These are phyloP conservation scores for Eledona agricola DNA, from an alignment of 2,888 invertebrate species.

Conservation along the genomic window DNA sequence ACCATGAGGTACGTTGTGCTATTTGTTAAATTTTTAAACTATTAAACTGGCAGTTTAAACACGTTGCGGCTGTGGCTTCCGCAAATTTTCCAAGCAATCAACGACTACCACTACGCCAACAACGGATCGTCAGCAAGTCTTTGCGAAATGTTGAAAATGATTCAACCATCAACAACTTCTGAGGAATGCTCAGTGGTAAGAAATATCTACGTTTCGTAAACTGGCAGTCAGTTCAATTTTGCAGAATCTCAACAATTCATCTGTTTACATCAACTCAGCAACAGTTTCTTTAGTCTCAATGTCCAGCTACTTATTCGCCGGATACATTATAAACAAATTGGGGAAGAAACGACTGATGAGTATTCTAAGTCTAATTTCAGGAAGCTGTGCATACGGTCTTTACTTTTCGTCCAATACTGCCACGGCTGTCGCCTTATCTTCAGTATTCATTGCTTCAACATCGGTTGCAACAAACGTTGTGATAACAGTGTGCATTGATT, in stretches of 20 bases:
- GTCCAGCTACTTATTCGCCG: conserved; percentile 70
- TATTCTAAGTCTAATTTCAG: conserved; percentile 59
- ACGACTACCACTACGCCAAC: conserved; percentile 52
- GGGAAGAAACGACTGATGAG: conserved; percentile 67
- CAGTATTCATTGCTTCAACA: conserved; percentile 66
- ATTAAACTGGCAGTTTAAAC: conserved; percentile 64
- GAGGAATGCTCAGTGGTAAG: conserved; percentile 57
- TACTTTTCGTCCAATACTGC: conserved; percentile 67
- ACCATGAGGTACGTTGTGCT: conserved; percentile 68
- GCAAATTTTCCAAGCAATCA: conserved; percentile 79
- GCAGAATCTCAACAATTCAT: conserved; percentile 52
- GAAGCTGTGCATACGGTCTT: conserved; percentile 64
- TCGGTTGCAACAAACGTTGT: conserved; percentile 69
- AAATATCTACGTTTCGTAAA: conserved; percentile 10
- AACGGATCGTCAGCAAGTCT: conserved; percentile 54
- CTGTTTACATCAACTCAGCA: conserved; percentile 74
- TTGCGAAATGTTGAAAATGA: conserved; percentile 64
- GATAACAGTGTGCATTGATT: conserved; percentile 70
- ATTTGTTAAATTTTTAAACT: conserved; percentile 1
- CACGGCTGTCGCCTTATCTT: conserved; percentile 66
- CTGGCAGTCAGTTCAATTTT: conserved; percentile 28
- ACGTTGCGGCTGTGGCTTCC: conserved; percentile 87
- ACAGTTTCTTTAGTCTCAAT: conserved; percentile 72
- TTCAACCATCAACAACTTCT: conserved; percentile 43
- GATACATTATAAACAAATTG: conserved; percentile 64